Base-by-base conservation (phyloP, 2,797 vertebrate genomes). In the Cossypha niveicapilla region DNA sequence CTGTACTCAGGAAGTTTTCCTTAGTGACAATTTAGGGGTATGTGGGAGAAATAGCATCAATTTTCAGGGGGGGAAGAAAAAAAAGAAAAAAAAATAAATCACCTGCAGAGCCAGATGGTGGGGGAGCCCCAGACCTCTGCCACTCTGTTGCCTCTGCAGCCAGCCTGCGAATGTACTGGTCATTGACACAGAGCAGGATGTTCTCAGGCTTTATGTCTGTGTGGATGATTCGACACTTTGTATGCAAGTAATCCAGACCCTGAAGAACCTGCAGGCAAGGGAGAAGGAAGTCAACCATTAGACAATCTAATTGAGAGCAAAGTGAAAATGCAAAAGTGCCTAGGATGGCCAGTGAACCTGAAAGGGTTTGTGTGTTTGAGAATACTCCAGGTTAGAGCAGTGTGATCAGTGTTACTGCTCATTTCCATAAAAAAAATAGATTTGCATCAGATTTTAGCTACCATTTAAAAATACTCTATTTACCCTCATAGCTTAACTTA, bases 131-230 rank as follows among this genome's bases (percentile, higher is more conserved):
- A 16, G 98, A 98, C 75, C 98, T 98, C 94, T 99, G 99, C 99
- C 99, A 99, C 91, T 99, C 99, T 0, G 99, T 99, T 5, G 99
- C 99, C 91, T 99, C 99, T 6, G 99, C 98, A 13, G 99, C 99
- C 97, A 99, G 98, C 85, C 98, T 98, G 87, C 98, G 98, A 66
- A 99, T 97, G 83, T 99, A 99, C n/a, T 98, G 96, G 95, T 99
- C 99, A 3, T 99, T 99, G 34, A 99, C 99, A 1, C 98, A 99
- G 96, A 99, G 96, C 47, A 99, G 97, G 89, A 99, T 99, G 97
- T 99, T 99, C 96, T 99, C 99, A 2, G 99, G 99, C 94, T 99
- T 99, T 94, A 99, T 99, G 93, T 99, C 99, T 5, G 99, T 99
- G 96, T 99, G 99, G 96, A 99, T 99, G 96, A 99, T 99, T 81